phyloP scores from a whole-genome alignment of 2,797 vertebrate species.

The Anguilla pacifica region DNA sequence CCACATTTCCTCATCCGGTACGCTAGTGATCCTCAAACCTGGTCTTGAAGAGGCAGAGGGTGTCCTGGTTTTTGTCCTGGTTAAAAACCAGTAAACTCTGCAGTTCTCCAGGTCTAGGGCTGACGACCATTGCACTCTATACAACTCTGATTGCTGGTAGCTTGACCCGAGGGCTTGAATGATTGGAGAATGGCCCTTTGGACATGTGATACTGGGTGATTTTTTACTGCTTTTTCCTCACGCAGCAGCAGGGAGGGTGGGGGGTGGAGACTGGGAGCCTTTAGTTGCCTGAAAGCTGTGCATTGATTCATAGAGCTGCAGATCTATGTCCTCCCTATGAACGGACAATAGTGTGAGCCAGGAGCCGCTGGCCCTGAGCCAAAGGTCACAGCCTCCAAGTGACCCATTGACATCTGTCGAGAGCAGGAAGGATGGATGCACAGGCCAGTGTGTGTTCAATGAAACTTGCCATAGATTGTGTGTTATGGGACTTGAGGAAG shows the following conservation, averaged over 20 bases:
- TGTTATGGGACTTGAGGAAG: background rate
- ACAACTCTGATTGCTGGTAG: background rate
- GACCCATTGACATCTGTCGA: background rate
- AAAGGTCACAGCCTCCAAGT: slow-evolving; percentile 4
- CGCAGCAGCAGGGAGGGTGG: background rate
- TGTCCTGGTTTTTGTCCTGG: background rate
- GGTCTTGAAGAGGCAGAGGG: background rate
- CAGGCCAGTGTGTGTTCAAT: background rate
- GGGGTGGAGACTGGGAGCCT: background rate
- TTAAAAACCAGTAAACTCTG: background rate
- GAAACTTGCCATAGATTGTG: background rate
- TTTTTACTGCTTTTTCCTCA: slow-evolving; percentile 8
- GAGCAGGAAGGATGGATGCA: slow-evolving; percentile 8
- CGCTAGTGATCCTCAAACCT: background rate
- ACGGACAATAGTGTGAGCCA: background rate
- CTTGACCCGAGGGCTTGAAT: background rate
- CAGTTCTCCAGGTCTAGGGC: background rate
- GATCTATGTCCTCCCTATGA: background rate
- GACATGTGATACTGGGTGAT: background rate
- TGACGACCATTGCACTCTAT: background rate
- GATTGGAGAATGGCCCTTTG: background rate
- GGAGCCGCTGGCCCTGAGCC: background rate
- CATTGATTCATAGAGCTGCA: slow-evolving; percentile 1
- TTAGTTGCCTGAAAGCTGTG: background rate
- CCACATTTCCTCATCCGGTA: background rate